Conservation (phyloP, 2,797 vertebrate species). For the Catamblyrhynchus diadema region DNA sequence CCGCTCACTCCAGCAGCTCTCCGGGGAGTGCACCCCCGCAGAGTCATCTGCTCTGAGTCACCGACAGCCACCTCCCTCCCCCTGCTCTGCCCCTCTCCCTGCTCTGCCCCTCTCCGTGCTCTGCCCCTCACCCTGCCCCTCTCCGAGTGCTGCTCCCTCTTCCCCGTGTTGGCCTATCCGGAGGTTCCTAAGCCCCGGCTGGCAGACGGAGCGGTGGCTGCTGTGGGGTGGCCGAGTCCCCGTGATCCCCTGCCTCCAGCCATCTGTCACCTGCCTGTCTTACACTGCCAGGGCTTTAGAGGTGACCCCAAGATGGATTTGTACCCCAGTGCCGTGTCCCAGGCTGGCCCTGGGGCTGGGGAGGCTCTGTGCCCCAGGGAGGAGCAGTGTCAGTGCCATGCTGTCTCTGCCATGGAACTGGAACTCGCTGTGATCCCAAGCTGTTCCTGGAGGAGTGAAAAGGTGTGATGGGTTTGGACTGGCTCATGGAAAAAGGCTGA, state of each 20-base stretch:
- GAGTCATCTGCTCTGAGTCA: not conserved
- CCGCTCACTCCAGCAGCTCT: not conserved
- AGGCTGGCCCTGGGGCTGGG: not conserved
- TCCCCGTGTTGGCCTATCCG: not conserved
- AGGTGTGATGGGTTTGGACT: not conserved
- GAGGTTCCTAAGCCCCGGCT: not conserved
- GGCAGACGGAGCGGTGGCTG: not conserved
- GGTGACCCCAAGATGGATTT: not conserved
- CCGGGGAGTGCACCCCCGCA: fast-evolving
- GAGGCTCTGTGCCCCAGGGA: not conserved
- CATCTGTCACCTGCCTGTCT: conserved; percentile 36
- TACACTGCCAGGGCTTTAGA: not conserved
- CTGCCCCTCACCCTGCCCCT: not conserved
- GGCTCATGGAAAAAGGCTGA: not conserved
- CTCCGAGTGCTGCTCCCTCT: not conserved
- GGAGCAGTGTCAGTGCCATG: not conserved
- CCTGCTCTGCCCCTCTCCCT: not conserved
- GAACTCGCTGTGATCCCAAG: not conserved
- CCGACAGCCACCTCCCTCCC: not conserved
- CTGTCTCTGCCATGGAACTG: not conserved
- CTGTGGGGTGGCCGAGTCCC: not conserved
- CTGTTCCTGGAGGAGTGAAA: not conserved
- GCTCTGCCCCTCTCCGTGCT: too few relatives aligned
- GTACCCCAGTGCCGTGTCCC: not conserved
- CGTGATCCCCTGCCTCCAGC: not conserved